Evolutionary conservation across 2,888 invertebrate genomes (phyloP).

Genomic region (Lepas anatifera): DNA sequence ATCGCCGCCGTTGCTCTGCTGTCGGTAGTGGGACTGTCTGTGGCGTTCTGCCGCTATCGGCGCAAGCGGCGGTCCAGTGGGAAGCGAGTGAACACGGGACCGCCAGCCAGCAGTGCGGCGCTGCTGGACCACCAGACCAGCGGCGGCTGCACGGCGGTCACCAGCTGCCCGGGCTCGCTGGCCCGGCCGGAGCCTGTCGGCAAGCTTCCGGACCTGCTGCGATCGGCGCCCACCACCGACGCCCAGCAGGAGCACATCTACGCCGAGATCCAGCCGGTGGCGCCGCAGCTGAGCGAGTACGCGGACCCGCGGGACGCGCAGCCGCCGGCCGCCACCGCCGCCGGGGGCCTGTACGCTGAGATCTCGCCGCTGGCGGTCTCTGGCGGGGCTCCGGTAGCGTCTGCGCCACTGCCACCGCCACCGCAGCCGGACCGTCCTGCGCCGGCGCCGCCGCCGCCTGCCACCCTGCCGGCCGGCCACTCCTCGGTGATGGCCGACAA

Average conservation of each 20-base stretch:
- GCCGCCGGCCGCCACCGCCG: not conserved
- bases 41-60: not conserved
- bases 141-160: not conserved
- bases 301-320: not conserved
- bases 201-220: not conserved
- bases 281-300: not conserved
- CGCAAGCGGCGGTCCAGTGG: not conserved
- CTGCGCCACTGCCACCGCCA: not conserved
- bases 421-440: too few relatives aligned
- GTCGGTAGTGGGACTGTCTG: not conserved
- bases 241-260: not conserved
- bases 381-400: not conserved
- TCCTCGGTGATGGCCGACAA: not conserved
- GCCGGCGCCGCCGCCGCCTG: too few relatives aligned
- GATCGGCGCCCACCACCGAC: not conserved
- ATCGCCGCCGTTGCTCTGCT: not conserved
- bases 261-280: not conserved
- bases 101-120: not conserved
- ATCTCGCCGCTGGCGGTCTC: constrained; percentile 6
- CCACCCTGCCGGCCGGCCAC: too few relatives aligned
- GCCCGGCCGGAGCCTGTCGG: too few relatives aligned
- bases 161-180: not conserved
- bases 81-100: not conserved
- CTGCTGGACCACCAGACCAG: not conserved
- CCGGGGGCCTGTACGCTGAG: not conserved